Base-by-base conservation (phyloP, 2,888 invertebrate genomes). In the Diaphora mendica region DNA sequence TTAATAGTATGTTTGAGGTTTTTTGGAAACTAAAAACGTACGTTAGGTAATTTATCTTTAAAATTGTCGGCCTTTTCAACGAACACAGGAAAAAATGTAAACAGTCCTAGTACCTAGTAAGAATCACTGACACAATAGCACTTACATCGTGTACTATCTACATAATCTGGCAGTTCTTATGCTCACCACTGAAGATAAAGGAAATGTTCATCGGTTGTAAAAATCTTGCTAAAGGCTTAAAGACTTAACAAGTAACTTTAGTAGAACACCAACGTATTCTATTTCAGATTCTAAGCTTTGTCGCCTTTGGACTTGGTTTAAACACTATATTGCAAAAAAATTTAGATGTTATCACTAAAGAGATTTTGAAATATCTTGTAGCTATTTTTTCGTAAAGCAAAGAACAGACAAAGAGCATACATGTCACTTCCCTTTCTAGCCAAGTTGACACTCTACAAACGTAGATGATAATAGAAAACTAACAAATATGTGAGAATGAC, bases 81-180 rank as follows among this genome's bases (percentile, higher is more conserved):
- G 23, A 55, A 26, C 15, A 59, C 59, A 59, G 26, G 0, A 59
- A 26, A 17, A 17, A 59, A 30, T 15, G 17, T 30, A 62, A 62
- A 62, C 35, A 26, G 2, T 17, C n/a, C 44, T 20, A 64, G 17
- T 48, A 64, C 30, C 39, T 33, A 15, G 64, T 44, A 64, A 64
- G 30, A 64, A 42, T 62, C 30, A 62, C 59, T 62, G 15, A 30
- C 59, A 62, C 26, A 13, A 30, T 30, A 13, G 30, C 44, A 44
- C 64, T 64, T 33, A 64, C 48, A 51, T n/a, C 44, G 48, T 64
- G n/a, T 44, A 71, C 64, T 4, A 71, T 71, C 64, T 71, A 48
- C 70, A 71, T 71, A 71, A 71, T 71, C 70, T 64, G 8, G 33
- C 64, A 71, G 35, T 71, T 71, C 35, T 33, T 64, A 71, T 71